These are phyloP conservation scores for Orientallactaga sibirica DNA, from an alignment of 2,797 vertebrate species.

Conservation along the genomic window DNA sequence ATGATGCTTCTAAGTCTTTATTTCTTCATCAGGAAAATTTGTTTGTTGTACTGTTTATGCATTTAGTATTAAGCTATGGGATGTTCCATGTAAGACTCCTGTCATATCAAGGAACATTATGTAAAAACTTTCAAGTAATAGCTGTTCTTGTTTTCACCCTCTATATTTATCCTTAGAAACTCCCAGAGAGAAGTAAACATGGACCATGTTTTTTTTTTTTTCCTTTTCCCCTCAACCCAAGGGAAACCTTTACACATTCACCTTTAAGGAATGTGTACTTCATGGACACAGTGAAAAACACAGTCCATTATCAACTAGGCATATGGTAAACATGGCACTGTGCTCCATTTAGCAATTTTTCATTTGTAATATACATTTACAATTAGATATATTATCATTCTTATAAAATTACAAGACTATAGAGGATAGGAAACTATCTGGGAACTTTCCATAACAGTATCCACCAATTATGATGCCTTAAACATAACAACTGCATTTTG, in stretches of 20 bases:
- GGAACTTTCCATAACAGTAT: background rate
- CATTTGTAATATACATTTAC: background rate
- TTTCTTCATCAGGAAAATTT: background rate
- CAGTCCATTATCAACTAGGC: background rate
- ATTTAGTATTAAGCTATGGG: background rate
- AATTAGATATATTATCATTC: background rate
- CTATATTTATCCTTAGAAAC: conserved; percentile 29
- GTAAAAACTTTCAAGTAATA: background rate
- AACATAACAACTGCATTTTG: conserved; percentile 43
- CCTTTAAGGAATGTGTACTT: background rate
- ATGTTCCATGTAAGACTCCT: background rate
- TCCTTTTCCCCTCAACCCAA: background rate
- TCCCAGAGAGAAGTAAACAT: background rate
- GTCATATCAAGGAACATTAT: background rate
- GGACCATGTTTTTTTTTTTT: background rate
- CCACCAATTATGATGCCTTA: background rate
- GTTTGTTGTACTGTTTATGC: background rate
- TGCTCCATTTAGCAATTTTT: background rate
- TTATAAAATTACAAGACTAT: background rate
- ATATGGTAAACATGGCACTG: background rate
- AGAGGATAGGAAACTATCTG: background rate
- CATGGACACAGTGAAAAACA: background rate
- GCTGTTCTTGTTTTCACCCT: background rate
- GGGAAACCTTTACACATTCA: background rate
- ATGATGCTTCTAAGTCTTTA: conserved; percentile 8